Percentiles rank a stretch among this genome's conserved stretches.
Conservation (phyloP, 2,113 vertebrate genomes). For the Macquaria australasica region DNA sequence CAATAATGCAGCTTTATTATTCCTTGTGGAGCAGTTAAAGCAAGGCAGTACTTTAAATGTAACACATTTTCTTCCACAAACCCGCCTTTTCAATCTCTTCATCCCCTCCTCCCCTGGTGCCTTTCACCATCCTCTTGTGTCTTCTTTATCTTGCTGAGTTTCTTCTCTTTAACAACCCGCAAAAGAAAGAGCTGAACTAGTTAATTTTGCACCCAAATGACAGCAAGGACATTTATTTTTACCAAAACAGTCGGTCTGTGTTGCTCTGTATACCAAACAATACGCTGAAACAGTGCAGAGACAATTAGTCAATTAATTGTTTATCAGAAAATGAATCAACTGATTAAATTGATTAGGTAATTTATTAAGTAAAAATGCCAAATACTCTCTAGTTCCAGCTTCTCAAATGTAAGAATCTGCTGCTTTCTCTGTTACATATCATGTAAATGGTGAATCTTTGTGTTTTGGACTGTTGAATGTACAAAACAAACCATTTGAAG, state of each 20-base stretch:
- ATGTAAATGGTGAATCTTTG: not conserved
- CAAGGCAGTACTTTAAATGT: not conserved
- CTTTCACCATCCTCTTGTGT: not conserved
- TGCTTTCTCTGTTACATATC: not conserved
- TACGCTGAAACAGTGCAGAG: not conserved
- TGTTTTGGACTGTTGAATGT: not conserved
- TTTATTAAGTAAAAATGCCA: not conserved
- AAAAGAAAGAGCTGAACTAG: not conserved
- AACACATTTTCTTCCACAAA: conserved; percentile 8
- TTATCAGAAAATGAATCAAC: not conserved
- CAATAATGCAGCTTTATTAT: conserved; percentile 28
- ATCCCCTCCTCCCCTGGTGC: not conserved
- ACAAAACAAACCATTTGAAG: not conserved
- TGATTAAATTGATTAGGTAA: not conserved
- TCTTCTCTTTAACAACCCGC: not conserved
- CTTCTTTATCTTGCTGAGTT: not conserved
- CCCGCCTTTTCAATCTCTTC: not conserved
- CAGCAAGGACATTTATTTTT: not conserved
- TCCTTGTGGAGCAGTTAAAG: conserved; percentile 16
- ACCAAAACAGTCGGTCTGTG: not conserved
- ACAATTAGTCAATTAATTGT: not conserved
- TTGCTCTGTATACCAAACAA: not conserved
- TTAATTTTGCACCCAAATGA: not conserved
- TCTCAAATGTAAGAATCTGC: not conserved
- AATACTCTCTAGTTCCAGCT: not conserved